Conservation (phyloP, 2,797 vertebrate species). For the Sternotherus odoratus region DNA sequence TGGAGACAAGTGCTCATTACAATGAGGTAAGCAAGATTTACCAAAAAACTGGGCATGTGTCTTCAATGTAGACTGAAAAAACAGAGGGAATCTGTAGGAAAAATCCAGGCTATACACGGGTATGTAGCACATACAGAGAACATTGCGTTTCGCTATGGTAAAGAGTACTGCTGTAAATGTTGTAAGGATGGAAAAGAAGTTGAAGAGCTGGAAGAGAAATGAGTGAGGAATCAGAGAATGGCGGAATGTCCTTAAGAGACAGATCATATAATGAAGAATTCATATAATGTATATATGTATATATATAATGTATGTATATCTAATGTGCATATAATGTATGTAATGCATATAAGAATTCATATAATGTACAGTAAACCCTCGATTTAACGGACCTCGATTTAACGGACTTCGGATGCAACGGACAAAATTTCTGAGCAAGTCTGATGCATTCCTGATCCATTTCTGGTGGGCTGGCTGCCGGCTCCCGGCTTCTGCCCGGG, state of each 20-base stretch:
- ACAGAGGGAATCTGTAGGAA: not conserved
- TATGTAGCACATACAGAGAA: not conserved
- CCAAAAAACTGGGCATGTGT: not conserved
- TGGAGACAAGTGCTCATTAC: not conserved
- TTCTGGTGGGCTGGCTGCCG: too few species aligned
- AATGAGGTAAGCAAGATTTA: not conserved
- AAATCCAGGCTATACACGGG: not conserved
- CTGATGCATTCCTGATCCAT: too few species aligned
- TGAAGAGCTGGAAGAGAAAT: not conserved
- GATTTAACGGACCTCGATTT: too few species aligned
- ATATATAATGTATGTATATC: too few species aligned
- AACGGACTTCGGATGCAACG: too few species aligned
- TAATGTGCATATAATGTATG: too few species aligned
- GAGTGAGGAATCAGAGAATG: not conserved
- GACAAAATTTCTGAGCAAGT: too few species aligned
- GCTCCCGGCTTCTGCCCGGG: too few species aligned
- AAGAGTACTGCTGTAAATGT: too few species aligned
- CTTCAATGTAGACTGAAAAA: not conserved
- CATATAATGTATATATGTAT: too few species aligned
- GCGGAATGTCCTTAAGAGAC: not conserved
- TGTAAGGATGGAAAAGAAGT: not conserved
- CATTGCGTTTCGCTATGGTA: rapidly evolving
- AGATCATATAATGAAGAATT: not conserved
- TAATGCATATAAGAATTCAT: too few species aligned
- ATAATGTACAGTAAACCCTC: too few species aligned